phyloP scores from a whole-genome alignment of 2,113 vertebrate species.

The Odocoileus virginianus region DNA sequence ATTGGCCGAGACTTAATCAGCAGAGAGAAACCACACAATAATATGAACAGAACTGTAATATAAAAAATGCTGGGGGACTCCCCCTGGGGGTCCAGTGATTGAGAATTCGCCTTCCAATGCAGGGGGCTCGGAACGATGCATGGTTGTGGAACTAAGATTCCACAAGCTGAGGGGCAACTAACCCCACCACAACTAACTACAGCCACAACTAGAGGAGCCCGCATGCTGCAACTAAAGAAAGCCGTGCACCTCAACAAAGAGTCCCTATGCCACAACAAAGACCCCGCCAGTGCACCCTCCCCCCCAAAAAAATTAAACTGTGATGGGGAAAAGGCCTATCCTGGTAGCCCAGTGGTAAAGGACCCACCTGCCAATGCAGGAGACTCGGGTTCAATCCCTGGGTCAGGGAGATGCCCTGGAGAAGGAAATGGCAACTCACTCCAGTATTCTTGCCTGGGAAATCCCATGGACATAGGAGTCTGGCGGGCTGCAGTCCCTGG shows the following conservation, averaged over 20 bases:
- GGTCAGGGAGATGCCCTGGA: neutral
- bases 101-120: neutral
- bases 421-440: neutral
- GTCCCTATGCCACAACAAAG: neutral
- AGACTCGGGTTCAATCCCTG: neutral
- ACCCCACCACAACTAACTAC: neutral
- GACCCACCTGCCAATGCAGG: neutral
- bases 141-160: neutral
- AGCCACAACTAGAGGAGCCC: neutral
- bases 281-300: fast-evolving
- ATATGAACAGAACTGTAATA: neutral
- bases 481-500: neutral
- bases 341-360: neutral
- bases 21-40: neutral
- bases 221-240: neutral
- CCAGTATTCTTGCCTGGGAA: neutral
- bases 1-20: neutral
- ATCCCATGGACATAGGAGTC: neutral
- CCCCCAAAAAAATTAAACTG: neutral
- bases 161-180: neutral
- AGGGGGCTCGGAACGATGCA: fast-evolving
- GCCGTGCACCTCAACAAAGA: neutral
- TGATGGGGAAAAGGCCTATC: neutral
- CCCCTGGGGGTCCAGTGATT: neutral
- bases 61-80: neutral